A percentile compares a stretch with the other conserved stretches of the same genome.
Conservation (phyloP, 2,113 vertebrate genomes). For the Deroptyus accipitrinus region DNA sequence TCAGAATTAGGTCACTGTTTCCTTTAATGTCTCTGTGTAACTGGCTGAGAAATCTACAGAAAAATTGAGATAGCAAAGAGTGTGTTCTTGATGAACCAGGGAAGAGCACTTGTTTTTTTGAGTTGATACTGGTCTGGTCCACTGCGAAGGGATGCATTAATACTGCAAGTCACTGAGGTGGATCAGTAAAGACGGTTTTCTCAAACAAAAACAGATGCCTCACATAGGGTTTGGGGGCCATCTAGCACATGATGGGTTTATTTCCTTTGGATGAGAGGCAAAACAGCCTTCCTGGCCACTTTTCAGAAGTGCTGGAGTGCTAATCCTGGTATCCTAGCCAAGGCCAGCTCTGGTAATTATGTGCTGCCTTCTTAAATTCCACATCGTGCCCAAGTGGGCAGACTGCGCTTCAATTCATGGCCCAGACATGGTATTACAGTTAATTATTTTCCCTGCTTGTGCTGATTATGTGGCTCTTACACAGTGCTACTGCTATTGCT, state of each 20-base stretch:
- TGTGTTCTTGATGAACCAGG: not conserved
- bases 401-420: not conserved
- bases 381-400: not conserved
- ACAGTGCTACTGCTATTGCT: not conserved
- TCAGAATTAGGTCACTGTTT: slow-evolving; percentile 35
- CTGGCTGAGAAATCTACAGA: not conserved
- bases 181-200: not conserved
- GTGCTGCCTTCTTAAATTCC: slow-evolving; percentile 11
- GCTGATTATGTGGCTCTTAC: not conserved
- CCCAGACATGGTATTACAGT: not conserved
- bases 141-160: not conserved
- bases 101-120: not conserved
- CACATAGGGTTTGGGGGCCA: not conserved
- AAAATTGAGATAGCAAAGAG: not conserved
- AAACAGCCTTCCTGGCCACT: slow-evolving; percentile 6
- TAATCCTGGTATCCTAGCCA: not conserved
- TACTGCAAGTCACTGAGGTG: not conserved
- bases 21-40: not conserved
- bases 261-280: not conserved
- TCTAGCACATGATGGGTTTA: not conserved
- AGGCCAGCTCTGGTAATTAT: not conserved
- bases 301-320: slow-evolving; percentile 17
- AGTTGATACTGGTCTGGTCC: not conserved
- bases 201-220: not conserved
- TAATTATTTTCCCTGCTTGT: not conserved